Evolutionary conservation across 1,140 invertebrate genomes (phyloP).

Genomic region (Carposina sasakii): DNA sequence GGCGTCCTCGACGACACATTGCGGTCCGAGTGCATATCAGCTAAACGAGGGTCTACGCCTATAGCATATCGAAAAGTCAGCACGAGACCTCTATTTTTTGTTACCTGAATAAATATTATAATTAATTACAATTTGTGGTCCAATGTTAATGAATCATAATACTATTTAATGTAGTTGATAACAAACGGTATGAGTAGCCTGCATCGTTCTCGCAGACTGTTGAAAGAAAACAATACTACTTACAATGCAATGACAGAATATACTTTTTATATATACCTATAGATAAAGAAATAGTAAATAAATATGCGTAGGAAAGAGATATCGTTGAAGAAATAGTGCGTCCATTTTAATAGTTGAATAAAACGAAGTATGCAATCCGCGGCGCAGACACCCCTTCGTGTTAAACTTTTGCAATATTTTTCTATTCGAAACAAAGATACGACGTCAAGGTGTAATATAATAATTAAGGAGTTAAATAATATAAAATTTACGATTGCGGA

Average conservation of each 20-base stretch:
- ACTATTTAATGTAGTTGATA: conserved; percentile 66
- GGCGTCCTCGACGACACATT: conserved; percentile 36
- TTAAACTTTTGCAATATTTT: conserved; percentile 45
- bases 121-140: conserved; percentile 70
- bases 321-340: too few species aligned
- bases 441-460: too few species aligned
- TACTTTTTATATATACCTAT: conserved; percentile 26
- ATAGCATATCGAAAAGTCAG: conserved; percentile 16
- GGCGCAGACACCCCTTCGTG: conserved; percentile 16
- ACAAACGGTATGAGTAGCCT: conserved; percentile 44
- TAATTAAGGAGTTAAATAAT: conserved; percentile 35
- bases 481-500: conserved; percentile 17
- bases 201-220: conserved; percentile 28
- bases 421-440: conserved; percentile 46
- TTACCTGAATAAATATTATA: conserved; percentile 71
- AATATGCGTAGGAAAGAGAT: too few species aligned
- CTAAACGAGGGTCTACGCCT: conserved; percentile 10
- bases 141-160: conserved; percentile 70
- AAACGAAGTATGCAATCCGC: too few species aligned
- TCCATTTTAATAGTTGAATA: too few species aligned
- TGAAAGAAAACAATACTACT: conserved; percentile 5
- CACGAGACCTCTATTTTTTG: conserved; percentile 61
- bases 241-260: conserved; percentile 38
- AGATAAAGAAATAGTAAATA: too few species aligned
- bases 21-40: conserved; percentile 48